Percentiles rank a stretch among this genome's conserved stretches.
Evolutionary conservation across 2,888 invertebrate species (phyloP).

Genomic region (Entomobrya proxima): DNA sequence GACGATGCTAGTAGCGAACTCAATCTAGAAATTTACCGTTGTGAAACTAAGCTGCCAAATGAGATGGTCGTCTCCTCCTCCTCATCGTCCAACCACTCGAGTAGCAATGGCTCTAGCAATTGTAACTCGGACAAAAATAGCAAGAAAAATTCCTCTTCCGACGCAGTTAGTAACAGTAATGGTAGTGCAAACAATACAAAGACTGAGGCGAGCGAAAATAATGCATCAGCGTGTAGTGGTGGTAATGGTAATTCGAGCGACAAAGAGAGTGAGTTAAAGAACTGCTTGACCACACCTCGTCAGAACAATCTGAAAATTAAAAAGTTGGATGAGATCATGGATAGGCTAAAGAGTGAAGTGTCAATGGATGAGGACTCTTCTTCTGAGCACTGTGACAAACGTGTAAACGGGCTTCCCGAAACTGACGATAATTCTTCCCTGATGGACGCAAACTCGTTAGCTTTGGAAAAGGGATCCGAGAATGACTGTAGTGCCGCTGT

Average conservation of each 20-base stretch:
- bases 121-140: constrained; percentile 28
- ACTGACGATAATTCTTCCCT: constrained; percentile 37
- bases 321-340: constrained; percentile 67
- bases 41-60: constrained; percentile 70
- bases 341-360: constrained; percentile 66
- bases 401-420: constrained; percentile 61
- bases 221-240: constrained; percentile 26
- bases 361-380: constrained; percentile 38
- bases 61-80: constrained; percentile 49
- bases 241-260: constrained; percentile 26
- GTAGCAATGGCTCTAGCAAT: constrained; percentile 28
- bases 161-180: constrained; percentile 44
- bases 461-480: not conserved
- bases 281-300: constrained; percentile 49
- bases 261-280: constrained; percentile 59
- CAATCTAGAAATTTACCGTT: constrained; percentile 68
- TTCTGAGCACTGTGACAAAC: constrained; percentile 26
- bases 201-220: constrained; percentile 56
- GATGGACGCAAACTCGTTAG: constrained; percentile 40
- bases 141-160: constrained; percentile 70
- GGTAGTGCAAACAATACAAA: constrained; percentile 49
- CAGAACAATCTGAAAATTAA: constrained; percentile 63
- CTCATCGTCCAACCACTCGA: constrained; percentile 29
- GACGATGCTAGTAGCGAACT: constrained; percentile 60
- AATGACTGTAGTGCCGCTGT: not conserved